Percentiles rank a stretch among this genome's conserved stretches.
These are phyloP conservation scores for Myotis yumanensis DNA, from an alignment of 2,113 vertebrate species.

Conservation along the genomic window DNA sequence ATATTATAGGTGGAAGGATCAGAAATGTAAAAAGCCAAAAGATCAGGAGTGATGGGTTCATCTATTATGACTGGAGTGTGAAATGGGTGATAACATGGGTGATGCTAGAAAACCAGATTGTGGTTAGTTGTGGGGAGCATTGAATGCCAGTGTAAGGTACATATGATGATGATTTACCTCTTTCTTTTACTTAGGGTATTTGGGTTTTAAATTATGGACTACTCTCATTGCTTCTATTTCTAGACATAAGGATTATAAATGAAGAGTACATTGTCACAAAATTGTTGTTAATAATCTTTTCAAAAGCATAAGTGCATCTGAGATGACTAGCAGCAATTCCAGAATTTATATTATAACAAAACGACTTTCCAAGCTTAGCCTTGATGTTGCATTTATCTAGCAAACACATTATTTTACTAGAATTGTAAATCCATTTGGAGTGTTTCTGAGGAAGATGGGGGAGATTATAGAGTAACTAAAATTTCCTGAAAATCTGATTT, in stretches of 20 bases:
- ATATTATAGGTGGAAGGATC: not conserved
- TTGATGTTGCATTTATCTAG: slow-evolving; percentile 13
- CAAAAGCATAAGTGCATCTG: not conserved
- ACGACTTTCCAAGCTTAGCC: not conserved
- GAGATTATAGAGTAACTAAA: not conserved
- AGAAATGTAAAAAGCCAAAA: not conserved
- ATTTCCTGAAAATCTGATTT: slow-evolving; percentile 1
- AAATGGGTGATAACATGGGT: not conserved
- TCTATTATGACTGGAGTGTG: not conserved
- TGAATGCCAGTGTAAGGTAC: not conserved
- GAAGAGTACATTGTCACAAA: not conserved
- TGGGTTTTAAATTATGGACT: not conserved
- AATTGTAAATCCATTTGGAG: not conserved
- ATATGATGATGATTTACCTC: not conserved
- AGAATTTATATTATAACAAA: slow-evolving; percentile 24
- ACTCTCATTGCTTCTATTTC: not conserved
- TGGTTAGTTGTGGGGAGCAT: not conserved
- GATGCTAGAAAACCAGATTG: not conserved
- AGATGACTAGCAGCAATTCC: not conserved
- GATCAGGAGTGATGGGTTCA: not conserved
- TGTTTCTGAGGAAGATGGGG: not conserved
- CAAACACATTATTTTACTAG: not conserved
- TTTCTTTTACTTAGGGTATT: slow-evolving; percentile 6
- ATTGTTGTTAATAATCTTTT: slow-evolving; percentile 39
- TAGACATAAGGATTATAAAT: not conserved